Evolutionary conservation across 37 sponge, comb jelly and placozoan species (phyloP).

Genomic region (Crambe crambe): DNA sequence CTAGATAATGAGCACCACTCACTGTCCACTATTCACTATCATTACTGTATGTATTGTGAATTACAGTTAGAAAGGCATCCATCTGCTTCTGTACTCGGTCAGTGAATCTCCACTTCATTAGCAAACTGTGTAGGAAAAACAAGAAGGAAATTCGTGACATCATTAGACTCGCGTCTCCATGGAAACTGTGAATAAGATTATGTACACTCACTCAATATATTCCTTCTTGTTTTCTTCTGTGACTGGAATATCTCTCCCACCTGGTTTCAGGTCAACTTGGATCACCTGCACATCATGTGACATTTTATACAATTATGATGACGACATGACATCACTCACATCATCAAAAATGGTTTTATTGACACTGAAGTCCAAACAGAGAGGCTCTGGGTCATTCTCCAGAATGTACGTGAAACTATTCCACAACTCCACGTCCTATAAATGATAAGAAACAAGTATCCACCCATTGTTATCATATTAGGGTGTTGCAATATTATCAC

Average conservation of each 20-base stretch:
- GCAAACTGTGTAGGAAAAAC: conserved; percentile 44
- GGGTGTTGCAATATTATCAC: background rate
- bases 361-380: conserved; percentile 84
- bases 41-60: too few species aligned
- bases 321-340: conserved; percentile 40
- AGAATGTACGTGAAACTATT: conserved; percentile 91
- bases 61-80: conserved; percentile 82
- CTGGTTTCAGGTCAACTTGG: conserved; percentile 80
- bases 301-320: background rate
- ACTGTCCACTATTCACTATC: too few species aligned
- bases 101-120: conserved; percentile 93
- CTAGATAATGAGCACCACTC: too few species aligned
- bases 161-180: background rate
- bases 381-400: conserved; percentile 95
- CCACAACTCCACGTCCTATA: conserved; percentile 84
- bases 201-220: conserved; percentile 69
- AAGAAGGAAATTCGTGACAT: background rate
- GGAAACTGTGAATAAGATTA: too few species aligned
- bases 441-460: background rate
- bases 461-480: background rate
- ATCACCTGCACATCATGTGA: conserved; percentile 56
- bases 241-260: conserved; percentile 84
- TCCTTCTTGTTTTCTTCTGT: conserved; percentile 89
- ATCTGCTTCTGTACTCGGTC: conserved; percentile 87
- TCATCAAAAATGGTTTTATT: conserved; percentile 86